Evolutionary conservation across 2,888 invertebrate species (phyloP).

Genomic region (Philaethria dido): DNA sequence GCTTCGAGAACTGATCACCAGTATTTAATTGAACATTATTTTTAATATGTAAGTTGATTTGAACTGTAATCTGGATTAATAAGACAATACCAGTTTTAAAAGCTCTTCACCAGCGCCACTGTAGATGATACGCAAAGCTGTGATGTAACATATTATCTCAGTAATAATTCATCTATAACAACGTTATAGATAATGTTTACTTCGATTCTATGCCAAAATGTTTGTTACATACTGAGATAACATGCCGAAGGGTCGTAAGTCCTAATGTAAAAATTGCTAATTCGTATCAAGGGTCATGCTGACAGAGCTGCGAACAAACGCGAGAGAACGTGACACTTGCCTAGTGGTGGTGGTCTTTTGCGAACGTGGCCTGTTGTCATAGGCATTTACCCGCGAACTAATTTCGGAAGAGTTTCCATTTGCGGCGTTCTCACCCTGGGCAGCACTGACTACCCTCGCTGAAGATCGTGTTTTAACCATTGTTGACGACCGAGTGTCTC

Average conservation of each 20-base stretch:
- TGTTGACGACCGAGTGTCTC: conserved; percentile 81
- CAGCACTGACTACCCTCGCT: conserved; percentile 78
- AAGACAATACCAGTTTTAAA: conserved; percentile 1
- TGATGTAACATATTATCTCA: conserved; percentile 8
- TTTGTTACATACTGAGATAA: conserved; percentile 26
- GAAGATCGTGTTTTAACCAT: conserved; percentile 84
- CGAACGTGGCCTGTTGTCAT: conserved; percentile 73
- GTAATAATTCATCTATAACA: background rate
- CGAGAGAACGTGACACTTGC: conserved; percentile 73
- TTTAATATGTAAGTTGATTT: too few species aligned
- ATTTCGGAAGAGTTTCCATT: conserved; percentile 77
- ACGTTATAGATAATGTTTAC: background rate
- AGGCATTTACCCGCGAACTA: conserved; percentile 73
- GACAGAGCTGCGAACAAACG: conserved; percentile 87
- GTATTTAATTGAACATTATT: background rate
- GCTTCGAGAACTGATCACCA: background rate
- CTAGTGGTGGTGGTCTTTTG: conserved; percentile 72
- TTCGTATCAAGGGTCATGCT: conserved; percentile 52
- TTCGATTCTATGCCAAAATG: background rate
- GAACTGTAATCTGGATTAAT: background rate
- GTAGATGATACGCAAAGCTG: conserved; percentile 16
- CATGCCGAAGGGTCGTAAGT: conserved; percentile 22
- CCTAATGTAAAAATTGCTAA: conserved; percentile 16
- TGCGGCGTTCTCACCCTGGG: conserved; percentile 69
- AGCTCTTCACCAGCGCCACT: conserved; percentile 4